phyloP scores from a whole-genome alignment of 2,797 vertebrate genomes.

The Etheostoma nigrum region DNA sequence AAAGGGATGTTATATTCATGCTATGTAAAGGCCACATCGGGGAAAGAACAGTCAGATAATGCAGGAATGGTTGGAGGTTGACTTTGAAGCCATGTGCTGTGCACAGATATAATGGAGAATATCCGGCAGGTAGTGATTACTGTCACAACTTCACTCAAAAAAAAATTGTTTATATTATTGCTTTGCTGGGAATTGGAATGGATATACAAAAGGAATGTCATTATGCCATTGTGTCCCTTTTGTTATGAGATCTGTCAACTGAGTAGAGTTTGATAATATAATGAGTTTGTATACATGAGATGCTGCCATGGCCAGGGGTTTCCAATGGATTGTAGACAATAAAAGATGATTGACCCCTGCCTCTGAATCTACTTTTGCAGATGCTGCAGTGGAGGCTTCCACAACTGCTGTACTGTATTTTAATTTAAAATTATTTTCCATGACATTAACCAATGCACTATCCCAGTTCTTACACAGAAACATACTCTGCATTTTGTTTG shows the following conservation, averaged over 20 bases:
- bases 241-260: not conserved
- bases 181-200: not conserved
- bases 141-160: not conserved
- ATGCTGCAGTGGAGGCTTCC: conserved; percentile 1
- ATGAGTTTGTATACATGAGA: not conserved
- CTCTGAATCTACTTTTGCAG: not conserved
- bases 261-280: not conserved
- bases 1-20: not conserved
- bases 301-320: not conserved
- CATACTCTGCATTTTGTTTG: conserved; percentile 23
- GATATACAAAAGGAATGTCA: not conserved
- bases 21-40: conserved; percentile 16
- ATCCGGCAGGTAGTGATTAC: not conserved
- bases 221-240: not conserved
- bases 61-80: not conserved
- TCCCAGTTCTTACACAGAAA: conserved; percentile 25
- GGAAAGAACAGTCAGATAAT: not conserved
- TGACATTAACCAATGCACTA: conserved; percentile 24
- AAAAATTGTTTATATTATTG: not conserved
- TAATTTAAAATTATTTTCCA: conserved; percentile 22
- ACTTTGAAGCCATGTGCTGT: not conserved
- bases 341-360: not conserved
- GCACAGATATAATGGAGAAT: not conserved
- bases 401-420: not conserved
- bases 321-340: conserved; percentile 7